Evolutionary conservation across 2,888 invertebrate genomes (phyloP), one percentile per base, ranked within the genome.

Genomic region (Iphiclides podalirius): DNA sequence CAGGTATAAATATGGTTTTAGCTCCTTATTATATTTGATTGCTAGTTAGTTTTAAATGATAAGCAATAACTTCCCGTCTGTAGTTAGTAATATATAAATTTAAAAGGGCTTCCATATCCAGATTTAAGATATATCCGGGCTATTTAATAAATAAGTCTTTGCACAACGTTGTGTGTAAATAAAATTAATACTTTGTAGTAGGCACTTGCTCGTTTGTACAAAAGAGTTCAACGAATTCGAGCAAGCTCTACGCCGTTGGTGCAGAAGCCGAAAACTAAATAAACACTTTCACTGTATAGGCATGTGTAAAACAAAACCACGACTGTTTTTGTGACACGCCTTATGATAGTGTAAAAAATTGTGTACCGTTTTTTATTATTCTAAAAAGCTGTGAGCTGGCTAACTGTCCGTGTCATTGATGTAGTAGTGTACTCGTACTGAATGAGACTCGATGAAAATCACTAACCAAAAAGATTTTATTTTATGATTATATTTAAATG

Each of bases 191-290:
- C n/a, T n/a, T n/a, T n/a, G n/a, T n/a, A n/a, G n/a, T n/a, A n/a
- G n/a, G n/a, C n/a, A n/a, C n/a, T n/a, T n/a, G n/a, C n/a, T 47
- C 38, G 14, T 31, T 6, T 1, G 67, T 76, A 78, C 63, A 75
- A 83, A 84, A 81, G 83, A 85, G 73, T 69, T 85, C 82, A 84
- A 85, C 81, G 81, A 62, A 53, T 53, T 51, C 40, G 43, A 38
- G 44, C 49, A 44, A 38, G 13, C 28, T 38, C 39, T 36, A 48
- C 54, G 54, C 57, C 53, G 53, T 58, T 58, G 39, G 47, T 52
- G 13, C 35, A 43, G 15, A 44, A 43, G 34, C 52, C 52, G 47
- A 8, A 46, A 51, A 50, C 52, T n/a, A 6, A n/a, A n/a, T n/a
- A n/a, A 52, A 31, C 20, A 52, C 51, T 51, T 50, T 50, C 47